A percentile compares a stretch with the other conserved stretches of the same genome.
Conservation (phyloP, 2,888 invertebrate genomes). For the Eristalinus aeneus region DNA sequence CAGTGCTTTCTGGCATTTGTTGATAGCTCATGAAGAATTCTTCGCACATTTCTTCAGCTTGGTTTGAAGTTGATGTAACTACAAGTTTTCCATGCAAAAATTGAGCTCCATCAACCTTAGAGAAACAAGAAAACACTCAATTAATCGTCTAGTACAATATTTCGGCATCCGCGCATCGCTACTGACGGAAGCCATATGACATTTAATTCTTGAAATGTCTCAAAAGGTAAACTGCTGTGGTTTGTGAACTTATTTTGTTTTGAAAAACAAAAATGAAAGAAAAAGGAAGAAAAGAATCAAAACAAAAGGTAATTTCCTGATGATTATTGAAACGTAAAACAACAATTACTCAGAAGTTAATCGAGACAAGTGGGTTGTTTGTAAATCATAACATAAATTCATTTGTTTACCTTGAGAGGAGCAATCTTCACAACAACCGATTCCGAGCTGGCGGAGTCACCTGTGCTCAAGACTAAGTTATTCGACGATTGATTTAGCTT, state of each 20-base stretch:
- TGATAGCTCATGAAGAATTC: constrained; percentile 74
- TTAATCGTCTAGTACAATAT: constrained; percentile 38
- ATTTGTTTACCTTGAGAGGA: constrained; percentile 76
- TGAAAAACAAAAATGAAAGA: neutral
- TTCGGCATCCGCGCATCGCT: neutral
- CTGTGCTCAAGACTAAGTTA: constrained; percentile 74
- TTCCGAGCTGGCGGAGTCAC: constrained; percentile 14
- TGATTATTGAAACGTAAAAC: neutral
- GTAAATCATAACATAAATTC: neutral
- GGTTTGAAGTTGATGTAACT: constrained; percentile 58
- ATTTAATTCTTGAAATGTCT: constrained; percentile 2
- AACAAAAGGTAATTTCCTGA: constrained; percentile 5
- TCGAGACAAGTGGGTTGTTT: neutral
- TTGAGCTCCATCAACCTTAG: constrained; percentile 76
- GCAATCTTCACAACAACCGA: constrained; percentile 74
- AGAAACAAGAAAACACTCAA: constrained; percentile 3
- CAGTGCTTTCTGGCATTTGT: constrained; percentile 25
- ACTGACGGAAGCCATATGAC: constrained; percentile 1
- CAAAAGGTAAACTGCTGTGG: neutral
- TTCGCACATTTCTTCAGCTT: constrained; percentile 71
- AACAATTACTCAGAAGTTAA: neutral
- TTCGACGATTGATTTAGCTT: constrained; percentile 76
- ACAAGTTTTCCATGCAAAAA: constrained; percentile 73
- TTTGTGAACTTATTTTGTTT: neutral
- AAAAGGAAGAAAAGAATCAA: neutral